Conservation (phyloP, 2,113 vertebrate species). For the Gallinago paraguaiae region DNA sequence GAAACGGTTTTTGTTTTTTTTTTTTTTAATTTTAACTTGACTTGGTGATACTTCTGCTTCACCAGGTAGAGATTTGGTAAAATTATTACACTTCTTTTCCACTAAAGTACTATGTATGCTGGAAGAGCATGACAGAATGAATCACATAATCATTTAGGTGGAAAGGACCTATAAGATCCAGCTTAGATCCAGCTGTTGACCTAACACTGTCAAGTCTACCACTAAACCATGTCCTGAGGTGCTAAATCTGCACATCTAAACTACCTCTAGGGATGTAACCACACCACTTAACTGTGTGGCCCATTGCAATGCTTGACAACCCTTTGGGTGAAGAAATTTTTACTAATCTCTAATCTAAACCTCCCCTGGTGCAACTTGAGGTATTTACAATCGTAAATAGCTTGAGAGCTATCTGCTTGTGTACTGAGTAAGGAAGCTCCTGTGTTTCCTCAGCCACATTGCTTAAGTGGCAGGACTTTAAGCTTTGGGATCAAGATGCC, state of each 20-base stretch:
- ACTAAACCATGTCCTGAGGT: neutral
- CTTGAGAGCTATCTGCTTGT: neutral
- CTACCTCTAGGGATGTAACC: neutral
- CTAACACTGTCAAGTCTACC: neutral
- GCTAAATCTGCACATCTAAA: neutral
- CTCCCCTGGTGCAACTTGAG: neutral
- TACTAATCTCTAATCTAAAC: neutral
- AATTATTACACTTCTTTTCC: neutral
- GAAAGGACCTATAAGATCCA: neutral
- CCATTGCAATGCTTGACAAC: neutral
- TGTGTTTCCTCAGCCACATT: neutral
- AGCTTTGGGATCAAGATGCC: neutral
- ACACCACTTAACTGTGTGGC: neutral
- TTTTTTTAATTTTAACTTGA: neutral
- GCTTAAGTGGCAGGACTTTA: neutral
- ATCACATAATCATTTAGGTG: neutral
- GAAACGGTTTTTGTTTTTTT: neutral
- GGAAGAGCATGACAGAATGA: neutral
- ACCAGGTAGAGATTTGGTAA: neutral
- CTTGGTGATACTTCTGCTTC: neutral
- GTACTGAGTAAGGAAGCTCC: neutral
- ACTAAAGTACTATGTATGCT: neutral
- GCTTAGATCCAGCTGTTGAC: neutral
- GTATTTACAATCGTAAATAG: neutral
- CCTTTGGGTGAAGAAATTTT: neutral